phyloP scores from a whole-genome alignment of 2,888 invertebrate genomes.

The Linnaemya vulpina region DNA sequence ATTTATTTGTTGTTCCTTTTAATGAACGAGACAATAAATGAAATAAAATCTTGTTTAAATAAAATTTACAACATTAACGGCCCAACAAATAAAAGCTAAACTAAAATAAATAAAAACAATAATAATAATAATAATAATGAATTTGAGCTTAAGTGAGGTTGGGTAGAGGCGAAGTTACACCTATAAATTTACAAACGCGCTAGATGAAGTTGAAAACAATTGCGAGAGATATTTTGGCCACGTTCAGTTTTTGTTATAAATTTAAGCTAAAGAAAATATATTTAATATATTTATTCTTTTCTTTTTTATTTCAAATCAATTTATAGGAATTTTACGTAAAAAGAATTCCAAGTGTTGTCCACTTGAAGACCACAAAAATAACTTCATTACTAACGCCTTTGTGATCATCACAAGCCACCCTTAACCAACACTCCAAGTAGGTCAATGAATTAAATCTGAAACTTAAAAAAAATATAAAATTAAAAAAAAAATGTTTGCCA shows the following conservation, averaged over 20 bases:
- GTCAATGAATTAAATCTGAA: slow-evolving; percentile 40
- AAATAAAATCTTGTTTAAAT: slow-evolving; percentile 59
- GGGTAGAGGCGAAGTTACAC: background rate
- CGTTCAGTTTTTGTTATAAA: too few species aligned
- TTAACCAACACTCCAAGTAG: slow-evolving; percentile 21
- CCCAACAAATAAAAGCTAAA: background rate
- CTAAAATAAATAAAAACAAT: too few species aligned
- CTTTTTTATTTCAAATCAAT: background rate
- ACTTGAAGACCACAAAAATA: background rate
- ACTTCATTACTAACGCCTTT: background rate
- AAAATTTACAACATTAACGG: slow-evolving; percentile 54
- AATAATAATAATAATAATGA: slow-evolving; percentile 19
- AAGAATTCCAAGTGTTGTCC: background rate
- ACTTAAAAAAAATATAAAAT: background rate
- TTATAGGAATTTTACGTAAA: background rate
- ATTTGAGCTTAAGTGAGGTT: slow-evolving; percentile 38
- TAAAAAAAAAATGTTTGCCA: background rate
- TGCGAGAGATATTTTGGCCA: background rate
- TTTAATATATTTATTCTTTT: background rate
- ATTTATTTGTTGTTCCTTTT: slow-evolving; percentile 55
- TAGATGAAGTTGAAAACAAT: background rate
- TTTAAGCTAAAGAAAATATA: too few species aligned
- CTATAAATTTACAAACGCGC: background rate
- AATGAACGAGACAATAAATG: slow-evolving; percentile 22
- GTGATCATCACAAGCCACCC: background rate